Evolutionary conservation across 2,888 invertebrate species (phyloP).

Genomic region (Spialia ferax): DNA sequence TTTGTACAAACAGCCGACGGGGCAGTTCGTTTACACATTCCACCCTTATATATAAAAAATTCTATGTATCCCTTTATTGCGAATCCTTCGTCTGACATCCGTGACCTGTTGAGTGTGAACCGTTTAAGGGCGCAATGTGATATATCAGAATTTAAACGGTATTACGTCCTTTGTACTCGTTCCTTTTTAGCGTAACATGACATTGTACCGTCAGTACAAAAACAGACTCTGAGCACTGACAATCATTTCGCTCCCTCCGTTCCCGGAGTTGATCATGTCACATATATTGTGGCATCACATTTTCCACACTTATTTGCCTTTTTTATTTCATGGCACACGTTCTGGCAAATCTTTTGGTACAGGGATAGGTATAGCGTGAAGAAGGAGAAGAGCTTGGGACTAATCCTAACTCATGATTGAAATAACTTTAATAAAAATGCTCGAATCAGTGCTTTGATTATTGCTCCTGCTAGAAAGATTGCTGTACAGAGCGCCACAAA

Average conservation of each 20-base stretch:
- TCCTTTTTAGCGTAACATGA: neutral
- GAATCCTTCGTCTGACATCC: constrained; percentile 47
- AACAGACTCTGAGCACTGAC: too few species aligned
- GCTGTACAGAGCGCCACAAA: too few species aligned
- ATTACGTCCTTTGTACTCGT: neutral
- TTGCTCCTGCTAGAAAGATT: too few species aligned
- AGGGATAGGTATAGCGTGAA: too few species aligned
- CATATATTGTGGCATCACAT: neutral
- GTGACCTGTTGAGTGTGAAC: constrained; percentile 28
- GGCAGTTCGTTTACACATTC: constrained; percentile 71
- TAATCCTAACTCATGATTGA: too few species aligned
- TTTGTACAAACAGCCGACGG: constrained; percentile 67
- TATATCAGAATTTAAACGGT: constrained; percentile 8
- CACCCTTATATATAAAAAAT: constrained; percentile 53
- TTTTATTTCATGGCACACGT: too few species aligned
- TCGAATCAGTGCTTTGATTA: too few species aligned
- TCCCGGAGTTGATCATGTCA: neutral
- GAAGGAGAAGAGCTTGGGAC: too few species aligned
- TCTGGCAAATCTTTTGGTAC: too few species aligned
- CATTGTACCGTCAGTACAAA: neutral
- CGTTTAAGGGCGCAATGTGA: constrained; percentile 9
- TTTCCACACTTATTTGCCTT: too few species aligned
- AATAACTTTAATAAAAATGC: too few species aligned
- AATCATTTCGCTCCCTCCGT: too few species aligned
- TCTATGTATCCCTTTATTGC: constrained; percentile 51